Evolutionary conservation across 2,797 vertebrate species (phyloP), one percentile per base, ranked within the genome.

Genomic region (Onychomys torridus): DNA sequence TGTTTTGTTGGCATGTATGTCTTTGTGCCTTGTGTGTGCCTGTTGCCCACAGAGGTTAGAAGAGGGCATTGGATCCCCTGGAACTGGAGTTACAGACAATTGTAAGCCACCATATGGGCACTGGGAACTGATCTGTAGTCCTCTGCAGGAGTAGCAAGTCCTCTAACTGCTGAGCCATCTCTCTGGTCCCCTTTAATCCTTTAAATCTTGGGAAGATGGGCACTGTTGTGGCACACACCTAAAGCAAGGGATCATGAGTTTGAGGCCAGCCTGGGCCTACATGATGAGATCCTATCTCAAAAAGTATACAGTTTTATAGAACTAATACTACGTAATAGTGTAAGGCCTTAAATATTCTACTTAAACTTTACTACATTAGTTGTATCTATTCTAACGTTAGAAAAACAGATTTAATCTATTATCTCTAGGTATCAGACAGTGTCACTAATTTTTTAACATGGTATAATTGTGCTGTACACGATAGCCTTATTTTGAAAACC

Each of bases 281-380:
- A 49, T 37, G 65, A 63, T 65, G 59, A 90, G 13, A 77, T 14
- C 43, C 11, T 86, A 27, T 46, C 61, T 49, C 40, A 43, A 46
- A 61, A 43, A 43, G 14, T 61, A 83, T 63, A 83, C 59, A 57
- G 23, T 73, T 96, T 94, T 96, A 25, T 84, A 96, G 27, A 91
- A 89, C 63, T 95, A n/a, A 85, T 86, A 43, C 52, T 94, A 2
- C 75, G 8, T 67, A 96, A 43, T 90, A 94, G 29, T 87, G 52
- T 89, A 83, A 52, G 52, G 76, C 25, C 49, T 85, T 94, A 93
- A 90, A 79, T 94, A 81, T 52, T 93, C 25, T 94, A 34, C 65
- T 92, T 93, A 88, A 94, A 77, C 93, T 87, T 93, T 82, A 88
- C n/a, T 73, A 78, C 63, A 83, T 40, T 97, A 95, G 55, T 94